Evolutionary conservation across 37 sponge, comb jelly and placozoan genomes (phyloP), one percentile per base, ranked within the genome.

Genomic region (Theonella swinhoei): DNA sequence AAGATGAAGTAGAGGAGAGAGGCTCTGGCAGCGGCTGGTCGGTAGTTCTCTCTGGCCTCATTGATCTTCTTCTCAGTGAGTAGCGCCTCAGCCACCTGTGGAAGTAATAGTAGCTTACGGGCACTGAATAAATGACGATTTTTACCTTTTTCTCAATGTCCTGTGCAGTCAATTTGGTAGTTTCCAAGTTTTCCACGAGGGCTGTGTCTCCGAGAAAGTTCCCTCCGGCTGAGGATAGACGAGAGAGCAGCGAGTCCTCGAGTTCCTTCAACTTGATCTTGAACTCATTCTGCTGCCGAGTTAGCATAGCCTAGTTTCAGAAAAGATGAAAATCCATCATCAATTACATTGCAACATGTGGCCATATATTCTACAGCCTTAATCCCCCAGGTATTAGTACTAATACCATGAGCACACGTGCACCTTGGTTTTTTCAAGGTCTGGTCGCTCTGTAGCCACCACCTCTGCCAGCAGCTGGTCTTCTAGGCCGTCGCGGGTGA

Each of bases 381-480:
- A n/a, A n/a, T n/a, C n/a, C n/a, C n/a, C n/a, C n/a, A n/a, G n/a
- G n/a, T n/a, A n/a, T n/a, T n/a, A n/a, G n/a, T n/a, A n/a, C n/a
- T n/a, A n/a, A n/a, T n/a, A n/a, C n/a, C n/a, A n/a, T n/a, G n/a
- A n/a, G n/a, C n/a, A n/a, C n/a, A n/a, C n/a, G n/a, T n/a, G n/a
- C n/a, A 80, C 85, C 79, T 94, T 81, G 3, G 73, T 75, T 24
- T 92, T 91, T 75, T 98, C 99, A 24, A 98, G 82, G 89, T 98
- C 99, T 39, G 99, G 99, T 72, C 99, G 67, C 83, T 98, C 99
- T 39, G 79, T 92, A 58, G 95, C 95, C 9, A 98, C 99, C 54
- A 98, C 99, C 58, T 96, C 99, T 62, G 99, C 99, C 33, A 98
- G 83, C 38, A 98, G 87, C 87, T 98, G 99, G 72, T 98, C 99